phyloP scores from a whole-genome alignment of 2,113 vertebrate genomes.

The Dromaius novaehollandiae region DNA sequence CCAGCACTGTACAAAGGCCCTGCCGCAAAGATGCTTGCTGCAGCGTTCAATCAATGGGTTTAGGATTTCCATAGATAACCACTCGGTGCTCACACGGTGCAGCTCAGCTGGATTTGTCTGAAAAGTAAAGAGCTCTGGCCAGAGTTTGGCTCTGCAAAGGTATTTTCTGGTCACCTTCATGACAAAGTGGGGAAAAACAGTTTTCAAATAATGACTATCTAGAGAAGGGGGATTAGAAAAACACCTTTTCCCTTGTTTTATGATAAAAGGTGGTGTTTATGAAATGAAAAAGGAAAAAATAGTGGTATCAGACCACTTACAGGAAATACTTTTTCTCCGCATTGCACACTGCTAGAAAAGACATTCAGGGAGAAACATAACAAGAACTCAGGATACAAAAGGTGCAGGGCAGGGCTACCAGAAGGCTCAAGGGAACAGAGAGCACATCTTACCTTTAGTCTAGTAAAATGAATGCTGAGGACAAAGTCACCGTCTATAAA shows the following conservation, averaged over 20 bases:
- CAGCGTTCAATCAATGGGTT: fast-evolving
- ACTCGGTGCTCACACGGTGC: fast-evolving
- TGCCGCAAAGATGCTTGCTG: background rate
- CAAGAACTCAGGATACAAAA: background rate
- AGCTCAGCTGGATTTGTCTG: too few species aligned
- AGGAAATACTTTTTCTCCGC: background rate
- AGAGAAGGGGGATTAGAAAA: background rate
- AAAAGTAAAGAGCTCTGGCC: background rate
- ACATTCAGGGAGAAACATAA: background rate
- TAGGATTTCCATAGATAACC: background rate
- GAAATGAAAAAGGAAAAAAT: background rate
- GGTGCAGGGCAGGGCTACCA: background rate
- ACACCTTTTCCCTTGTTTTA: background rate
- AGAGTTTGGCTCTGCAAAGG: background rate
- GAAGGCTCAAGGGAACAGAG: background rate
- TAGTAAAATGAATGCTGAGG: background rate
- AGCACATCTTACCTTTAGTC: background rate
- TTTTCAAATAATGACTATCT: too few species aligned
- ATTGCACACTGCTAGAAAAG: background rate
- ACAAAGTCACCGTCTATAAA: background rate
- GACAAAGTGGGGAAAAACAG: background rate
- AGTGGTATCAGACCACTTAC: too few species aligned
- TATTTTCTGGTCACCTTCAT: background rate
- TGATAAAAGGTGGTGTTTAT: background rate
- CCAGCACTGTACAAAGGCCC: background rate